These are phyloP conservation scores for Archocentrus centrarchus DNA, from an alignment of 2,113 vertebrate species.

Conservation along the genomic window DNA sequence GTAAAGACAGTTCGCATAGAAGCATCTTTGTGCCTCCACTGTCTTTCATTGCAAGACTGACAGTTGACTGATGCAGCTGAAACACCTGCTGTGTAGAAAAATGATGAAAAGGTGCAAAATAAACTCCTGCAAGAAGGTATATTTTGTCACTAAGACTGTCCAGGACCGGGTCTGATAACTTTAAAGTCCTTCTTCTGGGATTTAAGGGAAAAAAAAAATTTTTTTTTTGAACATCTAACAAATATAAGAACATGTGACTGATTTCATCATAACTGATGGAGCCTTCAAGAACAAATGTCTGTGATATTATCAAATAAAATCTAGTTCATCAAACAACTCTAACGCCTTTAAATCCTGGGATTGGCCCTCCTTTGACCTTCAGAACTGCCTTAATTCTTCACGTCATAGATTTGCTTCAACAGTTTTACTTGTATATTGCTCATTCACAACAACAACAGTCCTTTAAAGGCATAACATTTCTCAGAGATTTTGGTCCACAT, in stretches of 20 bases:
- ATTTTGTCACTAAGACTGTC: background rate
- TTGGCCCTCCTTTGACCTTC: background rate
- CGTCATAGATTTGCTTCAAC: background rate
- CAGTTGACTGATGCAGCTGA: background rate
- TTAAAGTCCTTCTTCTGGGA: no score
- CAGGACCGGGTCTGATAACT: background rate
- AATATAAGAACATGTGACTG: background rate
- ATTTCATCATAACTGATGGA: background rate
- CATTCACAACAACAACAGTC: background rate
- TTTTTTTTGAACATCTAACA: background rate
- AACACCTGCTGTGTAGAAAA: background rate
- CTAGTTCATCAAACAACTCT: background rate
- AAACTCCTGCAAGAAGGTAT: background rate
- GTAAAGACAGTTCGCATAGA: background rate
- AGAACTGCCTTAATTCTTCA: background rate
- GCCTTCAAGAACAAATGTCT: no score
- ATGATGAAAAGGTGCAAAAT: background rate
- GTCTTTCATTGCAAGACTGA: background rate
- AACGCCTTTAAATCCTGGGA: no score
- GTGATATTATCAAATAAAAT: conserved; percentile 9
- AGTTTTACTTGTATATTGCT: background rate
- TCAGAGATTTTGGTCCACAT: background rate
- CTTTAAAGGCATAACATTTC: background rate
- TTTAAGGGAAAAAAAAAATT: background rate
- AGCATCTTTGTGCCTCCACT: background rate